Conservation (phyloP, 23 tunicate genomes). For the Styela plicata region DNA sequence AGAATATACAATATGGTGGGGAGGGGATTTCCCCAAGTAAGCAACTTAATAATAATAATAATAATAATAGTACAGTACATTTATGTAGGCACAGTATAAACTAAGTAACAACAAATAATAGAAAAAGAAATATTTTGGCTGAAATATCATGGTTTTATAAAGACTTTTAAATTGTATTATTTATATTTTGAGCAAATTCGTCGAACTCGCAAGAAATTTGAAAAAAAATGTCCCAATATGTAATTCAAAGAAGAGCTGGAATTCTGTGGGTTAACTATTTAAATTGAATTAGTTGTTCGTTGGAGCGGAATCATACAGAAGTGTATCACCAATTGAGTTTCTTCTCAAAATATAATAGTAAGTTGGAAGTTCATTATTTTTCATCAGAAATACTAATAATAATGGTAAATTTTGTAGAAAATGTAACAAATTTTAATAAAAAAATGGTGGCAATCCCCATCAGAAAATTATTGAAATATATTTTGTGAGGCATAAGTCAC, state of each 20-base stretch:
- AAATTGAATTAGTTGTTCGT: not conserved
- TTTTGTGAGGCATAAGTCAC: too few species aligned
- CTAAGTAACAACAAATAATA: not conserved
- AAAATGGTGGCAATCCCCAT: too few species aligned
- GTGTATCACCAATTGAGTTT: not conserved
- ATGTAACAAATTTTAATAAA: too few species aligned
- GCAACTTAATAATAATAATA: not conserved
- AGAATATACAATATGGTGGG: not conserved
- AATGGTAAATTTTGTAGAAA: too few species aligned
- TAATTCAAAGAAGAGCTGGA: too few species aligned
- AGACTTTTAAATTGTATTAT: not conserved
- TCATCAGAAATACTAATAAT: too few species aligned
- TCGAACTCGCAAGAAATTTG: too few species aligned
- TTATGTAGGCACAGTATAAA: not conserved
- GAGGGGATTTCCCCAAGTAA: not conserved
- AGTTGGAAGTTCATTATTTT: too few species aligned
- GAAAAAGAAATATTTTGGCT: not conserved
- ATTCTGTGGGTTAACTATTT: not conserved
- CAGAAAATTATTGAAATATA: too few species aligned
- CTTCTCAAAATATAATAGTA: too few species aligned
- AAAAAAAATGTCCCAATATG: too few species aligned
- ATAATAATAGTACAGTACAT: not conserved
- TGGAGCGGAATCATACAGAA: not conserved
- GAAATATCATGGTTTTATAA: not conserved
- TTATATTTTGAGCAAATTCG: too few species aligned